phyloP scores from a whole-genome alignment of 2,113 vertebrate species.

The Cyanoliseus patagonus region DNA sequence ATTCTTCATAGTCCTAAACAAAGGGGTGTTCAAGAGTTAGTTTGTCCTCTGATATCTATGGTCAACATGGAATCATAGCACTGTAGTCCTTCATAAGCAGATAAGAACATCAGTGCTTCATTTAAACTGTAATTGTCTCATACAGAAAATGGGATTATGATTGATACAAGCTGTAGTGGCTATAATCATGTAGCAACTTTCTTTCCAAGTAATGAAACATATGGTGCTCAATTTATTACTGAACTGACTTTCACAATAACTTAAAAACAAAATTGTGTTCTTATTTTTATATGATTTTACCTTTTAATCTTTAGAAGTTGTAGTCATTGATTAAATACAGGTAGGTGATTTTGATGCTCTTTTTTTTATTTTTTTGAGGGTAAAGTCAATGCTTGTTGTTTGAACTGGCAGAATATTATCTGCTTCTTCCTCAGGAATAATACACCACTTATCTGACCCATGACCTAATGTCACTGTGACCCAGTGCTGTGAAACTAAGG shows the following conservation, averaged over 20 bases:
- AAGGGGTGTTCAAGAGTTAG: background rate
- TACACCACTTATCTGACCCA: constrained; percentile 46
- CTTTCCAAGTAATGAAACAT: background rate
- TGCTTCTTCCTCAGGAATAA: constrained; percentile 27
- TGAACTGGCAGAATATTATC: constrained; percentile 59
- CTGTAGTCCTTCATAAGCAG: background rate
- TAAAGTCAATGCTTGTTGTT: constrained; percentile 59
- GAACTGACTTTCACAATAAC: background rate
- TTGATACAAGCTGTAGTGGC: background rate
- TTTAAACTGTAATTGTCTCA: background rate
- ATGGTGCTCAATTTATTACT: background rate
- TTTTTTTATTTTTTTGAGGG: background rate
- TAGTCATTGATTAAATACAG: background rate
- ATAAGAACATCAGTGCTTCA: background rate
- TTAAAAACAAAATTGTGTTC: background rate
- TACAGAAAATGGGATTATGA: background rate
- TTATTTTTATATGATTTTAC: background rate
- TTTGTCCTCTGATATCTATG: background rate
- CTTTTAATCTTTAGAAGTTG: background rate
- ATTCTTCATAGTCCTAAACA: background rate
- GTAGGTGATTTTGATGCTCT: background rate
- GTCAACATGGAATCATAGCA: background rate
- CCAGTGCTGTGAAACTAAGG: constrained; percentile 24
- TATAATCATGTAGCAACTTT: background rate
- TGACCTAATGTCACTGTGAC: constrained; percentile 64